Percentiles rank a stretch among this genome's conserved stretches.
Evolutionary conservation across 2,113 vertebrate genomes (phyloP).

Genomic region (Sialia sialis): DNA sequence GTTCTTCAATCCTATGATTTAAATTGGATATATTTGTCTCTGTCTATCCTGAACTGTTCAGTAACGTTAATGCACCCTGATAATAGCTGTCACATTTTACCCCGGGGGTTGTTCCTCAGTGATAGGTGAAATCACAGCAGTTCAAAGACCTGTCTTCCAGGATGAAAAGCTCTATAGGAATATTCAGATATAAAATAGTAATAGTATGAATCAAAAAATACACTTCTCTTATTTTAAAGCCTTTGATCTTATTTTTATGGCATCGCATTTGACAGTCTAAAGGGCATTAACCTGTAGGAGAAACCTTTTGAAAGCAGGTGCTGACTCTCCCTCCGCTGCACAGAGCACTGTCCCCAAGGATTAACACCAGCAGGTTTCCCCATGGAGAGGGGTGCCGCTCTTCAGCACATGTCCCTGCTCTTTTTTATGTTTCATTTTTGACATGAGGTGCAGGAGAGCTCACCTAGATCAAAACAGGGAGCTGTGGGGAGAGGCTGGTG

Average conservation of each 20-base stretch:
- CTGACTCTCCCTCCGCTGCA: not conserved
- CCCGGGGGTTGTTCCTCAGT: constrained; percentile 34
- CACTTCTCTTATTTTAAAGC: constrained; percentile 13
- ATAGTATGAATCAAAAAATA: constrained; percentile 58
- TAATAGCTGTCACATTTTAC: constrained; percentile 58
- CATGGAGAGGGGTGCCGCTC: not conserved
- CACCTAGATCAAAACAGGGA: not conserved
- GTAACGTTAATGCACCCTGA: constrained; percentile 54
- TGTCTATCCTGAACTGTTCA: constrained; percentile 51
- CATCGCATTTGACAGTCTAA: constrained; percentile 43
- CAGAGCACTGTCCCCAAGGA: not conserved
- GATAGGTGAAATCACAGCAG: constrained; percentile 56
- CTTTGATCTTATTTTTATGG: constrained; percentile 61
- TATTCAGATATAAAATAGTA: constrained; percentile 65
- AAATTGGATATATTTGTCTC: constrained; percentile 59
- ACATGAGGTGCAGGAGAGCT: not conserved
- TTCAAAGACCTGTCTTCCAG: constrained; percentile 55
- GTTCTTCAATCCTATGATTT: constrained; percentile 35
- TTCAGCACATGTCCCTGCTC: not conserved
- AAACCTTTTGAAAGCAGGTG: constrained; percentile 9
- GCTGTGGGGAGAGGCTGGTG: not conserved
- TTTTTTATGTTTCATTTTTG: not conserved
- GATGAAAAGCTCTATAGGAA: constrained; percentile 51
- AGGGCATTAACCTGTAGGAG: constrained; percentile 47
- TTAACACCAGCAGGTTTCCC: not conserved